Evolutionary conservation across 2,888 invertebrate species (phyloP), one percentile per base, ranked within the genome.

Genomic region (Schizotus pectinicornis): DNA sequence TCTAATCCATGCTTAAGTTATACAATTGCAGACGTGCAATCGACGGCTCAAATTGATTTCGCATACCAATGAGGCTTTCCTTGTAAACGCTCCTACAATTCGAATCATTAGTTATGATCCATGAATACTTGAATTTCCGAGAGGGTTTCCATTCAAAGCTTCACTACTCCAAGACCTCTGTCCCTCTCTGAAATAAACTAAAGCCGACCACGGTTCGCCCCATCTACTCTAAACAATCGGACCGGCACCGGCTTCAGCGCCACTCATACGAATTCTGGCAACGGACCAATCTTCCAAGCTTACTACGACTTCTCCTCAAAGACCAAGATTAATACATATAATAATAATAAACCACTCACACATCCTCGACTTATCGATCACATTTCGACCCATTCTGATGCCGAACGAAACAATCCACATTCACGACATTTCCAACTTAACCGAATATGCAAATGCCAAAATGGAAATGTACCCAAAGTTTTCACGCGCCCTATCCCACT

Each of bases 251-350:
- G 36, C 30, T 53, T 50, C 33, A 43, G 45, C 43, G 35, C 38
- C 47, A 36, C 55, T 50, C 57, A 53, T 47, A 54, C 45, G 43
- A 45, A 54, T 59, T 54, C 49, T 59, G 59, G 59, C 48, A 55
- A 36, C 35, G 12, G 32, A 34, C 51, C 51, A 42, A 37, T 8
- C 9, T 22, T n/a, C 32, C 37, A 32, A 32, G 31, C 38, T 22
- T 22, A 22, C 38, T 31, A 13, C 46, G 41, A 35, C 39, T 22
- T 31, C 36, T 37, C 43, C 52, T 36, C 9, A 31, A 46, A 52
- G 43, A 52, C 45, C 42, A 45, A 45, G 43, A 52, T 52, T 52
- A 52, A 45, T 45, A 45, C 52, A 43, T 37, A 37, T 35, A 52
- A 52, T 52, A 43, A 52, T 52, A 36, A 52, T 52, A 52, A 52